These are phyloP conservation scores for Allolobophora icterica DNA, from an alignment of 2,888 invertebrate genomes.

Conservation along the genomic window DNA sequence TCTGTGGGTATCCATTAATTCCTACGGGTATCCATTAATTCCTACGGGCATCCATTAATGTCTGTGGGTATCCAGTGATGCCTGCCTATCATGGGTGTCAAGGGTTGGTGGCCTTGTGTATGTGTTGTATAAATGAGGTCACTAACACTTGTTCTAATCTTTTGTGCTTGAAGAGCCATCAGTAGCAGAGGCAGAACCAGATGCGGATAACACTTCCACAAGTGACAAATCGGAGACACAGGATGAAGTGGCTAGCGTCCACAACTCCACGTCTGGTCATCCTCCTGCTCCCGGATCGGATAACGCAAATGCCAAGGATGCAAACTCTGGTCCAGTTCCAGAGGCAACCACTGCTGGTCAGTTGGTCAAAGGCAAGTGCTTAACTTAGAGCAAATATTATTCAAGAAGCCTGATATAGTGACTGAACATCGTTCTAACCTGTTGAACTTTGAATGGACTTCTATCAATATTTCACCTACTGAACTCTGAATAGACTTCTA, in stretches of 20 bases:
- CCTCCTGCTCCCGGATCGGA: background rate
- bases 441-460: background rate
- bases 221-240: conserved; percentile 18
- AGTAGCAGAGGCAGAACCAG: conserved; percentile 60
- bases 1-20: no score
- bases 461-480: no score
- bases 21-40: no score
- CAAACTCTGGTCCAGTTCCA: no score
- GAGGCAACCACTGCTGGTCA: background rate
- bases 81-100: no score
- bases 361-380: background rate
- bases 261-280: conserved; percentile 37
- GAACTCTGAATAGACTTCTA: no score
- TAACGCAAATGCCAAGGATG: background rate
- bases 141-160: background rate
- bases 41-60: no score
- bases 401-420: no score
- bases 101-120: no score
- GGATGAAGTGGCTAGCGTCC: background rate
- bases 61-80: no score
- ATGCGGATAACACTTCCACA: conserved; percentile 45
- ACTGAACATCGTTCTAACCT: background rate
- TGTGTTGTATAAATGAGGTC: no score
- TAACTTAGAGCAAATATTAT: no score
- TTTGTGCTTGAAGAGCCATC: conserved; percentile 55